Evolutionary conservation across 64 coral and sea anemone genomes (phyloP), one percentile per base, ranked within the genome.

Genomic region (Astreopora myriophthalma): DNA sequence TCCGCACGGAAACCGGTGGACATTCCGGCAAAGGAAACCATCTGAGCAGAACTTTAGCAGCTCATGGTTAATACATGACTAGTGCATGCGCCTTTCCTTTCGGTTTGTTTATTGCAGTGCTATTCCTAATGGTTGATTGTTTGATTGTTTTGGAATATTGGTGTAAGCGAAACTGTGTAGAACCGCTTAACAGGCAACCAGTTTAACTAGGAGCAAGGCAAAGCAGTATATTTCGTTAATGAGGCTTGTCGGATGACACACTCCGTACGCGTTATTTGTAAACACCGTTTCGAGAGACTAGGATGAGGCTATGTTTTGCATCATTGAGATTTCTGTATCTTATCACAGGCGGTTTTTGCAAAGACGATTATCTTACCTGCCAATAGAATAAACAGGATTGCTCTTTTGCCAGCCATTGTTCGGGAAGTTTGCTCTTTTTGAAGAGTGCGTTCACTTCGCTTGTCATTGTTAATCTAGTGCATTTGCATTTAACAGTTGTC

Each of bases 311-410:
- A 20, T 37, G 37, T 13, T 2, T 17, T 14, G 16, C 1, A 7
- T 3, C 17, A 49, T 14, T 33, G 30, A 40, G 7, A 44, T 76
- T 27, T n/a, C 25, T 17, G 28, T 49, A 79, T 33, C 2, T 32
- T 57, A 27, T 33, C 49, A 27, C 36, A 14, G n/a, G 7, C 1
- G 39, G 14, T 22, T 32, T 10, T 11, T 83, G 20, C 25, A 57
- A 52, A 64, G 30, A 23, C 34, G 79, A 83, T 38, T 83, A 39
- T 64, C 79, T 64, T 83, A 83, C 79, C 57, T 83, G 79, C 31
- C 13, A 83, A 65, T 57, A 83, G 8, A 83, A 61, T 38, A 63
- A 83, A 37, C 22, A 36, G 55, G 34, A 25, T 22, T 40, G 55
- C 34, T 16, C 79, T 65, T 65, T 60, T 39, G 17, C 33, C 17